Conservation (phyloP, 2,888 invertebrate species). For the Myopa tessellatipennis region DNA sequence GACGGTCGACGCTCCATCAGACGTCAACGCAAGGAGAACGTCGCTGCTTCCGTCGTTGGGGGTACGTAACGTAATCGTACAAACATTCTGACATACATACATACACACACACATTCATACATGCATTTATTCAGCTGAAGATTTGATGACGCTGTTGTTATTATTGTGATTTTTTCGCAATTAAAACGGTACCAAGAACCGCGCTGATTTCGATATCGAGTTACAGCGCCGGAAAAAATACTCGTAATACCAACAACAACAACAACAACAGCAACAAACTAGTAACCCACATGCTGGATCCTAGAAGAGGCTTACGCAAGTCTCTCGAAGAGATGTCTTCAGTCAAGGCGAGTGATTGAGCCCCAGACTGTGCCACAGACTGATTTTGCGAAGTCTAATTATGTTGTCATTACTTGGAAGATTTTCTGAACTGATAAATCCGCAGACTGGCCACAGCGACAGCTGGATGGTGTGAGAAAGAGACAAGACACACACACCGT, state of each 20-base stretch:
- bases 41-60: not conserved
- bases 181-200: conserved; percentile 40
- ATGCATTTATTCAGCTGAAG: conserved; percentile 16
- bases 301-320: conserved; percentile 10
- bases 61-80: too few relatives aligned
- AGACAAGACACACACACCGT: not conserved
- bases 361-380: too few relatives aligned
- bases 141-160: not conserved
- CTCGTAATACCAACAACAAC: not conserved
- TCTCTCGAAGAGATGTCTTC: conserved; percentile 1
- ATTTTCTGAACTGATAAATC: conserved; percentile 28
- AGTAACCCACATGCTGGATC: not conserved
- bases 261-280: not conserved
- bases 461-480: not conserved
- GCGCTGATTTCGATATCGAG: conserved; percentile 21
- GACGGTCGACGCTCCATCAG: not conserved
- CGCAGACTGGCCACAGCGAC: not conserved
- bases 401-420: conserved; percentile 39
- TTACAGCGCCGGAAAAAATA: not conserved
- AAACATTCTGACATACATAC: too few relatives aligned
- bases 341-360: too few relatives aligned
- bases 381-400: conserved; percentile 31
- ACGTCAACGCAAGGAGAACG: not conserved
- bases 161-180: conserved; percentile 17
- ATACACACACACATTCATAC: too few relatives aligned